phyloP scores from a whole-genome alignment of 2,113 vertebrate species.

The Elephantulus edwardii region DNA sequence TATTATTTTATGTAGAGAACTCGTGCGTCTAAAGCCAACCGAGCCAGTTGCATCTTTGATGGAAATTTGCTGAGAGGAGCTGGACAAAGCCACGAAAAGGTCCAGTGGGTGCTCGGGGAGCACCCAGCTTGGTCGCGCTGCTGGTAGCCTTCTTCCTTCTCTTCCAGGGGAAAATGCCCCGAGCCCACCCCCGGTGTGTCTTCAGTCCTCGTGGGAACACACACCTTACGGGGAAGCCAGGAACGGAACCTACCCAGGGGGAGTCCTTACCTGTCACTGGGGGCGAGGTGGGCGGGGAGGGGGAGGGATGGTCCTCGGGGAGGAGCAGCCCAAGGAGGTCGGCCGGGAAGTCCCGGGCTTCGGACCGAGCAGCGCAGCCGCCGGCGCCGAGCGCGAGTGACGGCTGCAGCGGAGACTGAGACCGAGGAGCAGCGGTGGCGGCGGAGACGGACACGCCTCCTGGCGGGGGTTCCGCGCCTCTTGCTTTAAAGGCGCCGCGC shows the following conservation, averaged over 20 bases:
- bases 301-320: slow-evolving; percentile 35
- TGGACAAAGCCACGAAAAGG: slow-evolving; percentile 47
- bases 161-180: not conserved
- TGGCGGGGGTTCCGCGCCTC: slow-evolving; percentile 83
- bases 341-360: slow-evolving; percentile 44
- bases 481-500: slow-evolving; percentile 84
- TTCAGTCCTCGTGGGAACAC: not conserved
- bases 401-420: slow-evolving; percentile 47
- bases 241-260: not conserved
- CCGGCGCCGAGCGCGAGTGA: slow-evolving; percentile 67
- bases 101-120: not conserved
- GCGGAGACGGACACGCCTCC: slow-evolving; percentile 90
- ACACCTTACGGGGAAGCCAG: not conserved
- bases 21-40: slow-evolving; percentile 7
- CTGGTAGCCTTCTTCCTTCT: not conserved
- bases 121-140: not conserved
- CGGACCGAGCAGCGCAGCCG: slow-evolving; percentile 33
- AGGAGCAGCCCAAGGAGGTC: slow-evolving; percentile 32
- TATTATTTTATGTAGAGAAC: slow-evolving; percentile 35
- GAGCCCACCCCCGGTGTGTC: slow-evolving; percentile 16
- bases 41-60: not conserved
- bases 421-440: slow-evolving; percentile 29
- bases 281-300: slow-evolving; percentile 23
- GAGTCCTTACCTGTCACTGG: slow-evolving; percentile 71
- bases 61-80: slow-evolving; percentile 25